Evolutionary conservation across 2,113 vertebrate species (phyloP).

Genomic region (Hyperopisus bebe): DNA sequence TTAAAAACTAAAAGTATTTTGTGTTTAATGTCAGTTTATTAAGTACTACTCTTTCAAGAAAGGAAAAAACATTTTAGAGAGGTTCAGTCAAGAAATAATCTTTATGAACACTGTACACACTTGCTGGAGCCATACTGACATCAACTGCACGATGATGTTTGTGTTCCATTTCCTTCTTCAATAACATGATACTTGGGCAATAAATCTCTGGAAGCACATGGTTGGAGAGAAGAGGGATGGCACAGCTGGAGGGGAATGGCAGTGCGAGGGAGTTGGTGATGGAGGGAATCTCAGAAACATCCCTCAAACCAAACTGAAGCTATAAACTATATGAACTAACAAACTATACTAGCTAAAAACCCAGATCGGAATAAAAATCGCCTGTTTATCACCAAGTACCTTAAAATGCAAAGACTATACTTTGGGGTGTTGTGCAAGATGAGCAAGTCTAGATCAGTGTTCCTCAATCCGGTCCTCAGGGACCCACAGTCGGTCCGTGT

Average conservation of each 20-base stretch:
- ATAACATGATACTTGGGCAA: neutral
- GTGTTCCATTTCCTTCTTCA: neutral
- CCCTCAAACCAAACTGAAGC: neutral
- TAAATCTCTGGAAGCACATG: neutral
- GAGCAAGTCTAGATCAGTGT: no score
- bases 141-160: neutral
- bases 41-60: neutral
- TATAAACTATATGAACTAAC: neutral
- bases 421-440: neutral
- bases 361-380: neutral
- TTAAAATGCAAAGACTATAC: neutral
- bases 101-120: neutral
- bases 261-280: neutral
- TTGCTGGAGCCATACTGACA: neutral
- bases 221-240: neutral
- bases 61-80: neutral
- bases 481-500: no score
- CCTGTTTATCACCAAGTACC: neutral
- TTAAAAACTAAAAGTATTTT: neutral
- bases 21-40: neutral
- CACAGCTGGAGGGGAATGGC: neutral
- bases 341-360: neutral
- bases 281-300: neutral
- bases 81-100: neutral
- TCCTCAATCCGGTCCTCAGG: no score